phyloP scores from a whole-genome alignment of 2,113 vertebrate species.

The Bagarius yarrelli region DNA sequence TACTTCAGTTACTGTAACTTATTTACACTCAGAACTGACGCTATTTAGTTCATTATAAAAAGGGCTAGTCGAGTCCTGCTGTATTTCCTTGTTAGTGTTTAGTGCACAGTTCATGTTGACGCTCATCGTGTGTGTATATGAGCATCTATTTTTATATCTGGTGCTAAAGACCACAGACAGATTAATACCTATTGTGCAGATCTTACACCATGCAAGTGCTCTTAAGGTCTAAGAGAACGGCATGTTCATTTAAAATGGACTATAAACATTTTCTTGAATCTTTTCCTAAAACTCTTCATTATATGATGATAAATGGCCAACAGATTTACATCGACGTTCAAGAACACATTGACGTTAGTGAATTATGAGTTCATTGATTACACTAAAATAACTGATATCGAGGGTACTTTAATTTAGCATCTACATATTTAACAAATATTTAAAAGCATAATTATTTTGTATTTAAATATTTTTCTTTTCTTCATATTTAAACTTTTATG shows the following conservation, averaged over 20 bases:
- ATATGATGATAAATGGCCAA: neutral
- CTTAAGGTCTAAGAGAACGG: slow-evolving; percentile 51
- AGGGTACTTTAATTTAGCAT: neutral
- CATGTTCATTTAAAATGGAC: slow-evolving; percentile 14
- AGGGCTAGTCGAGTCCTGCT: neutral
- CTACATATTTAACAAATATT: neutral
- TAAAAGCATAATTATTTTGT: neutral
- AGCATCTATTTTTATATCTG: slow-evolving; percentile 59
- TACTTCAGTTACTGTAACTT: neutral
- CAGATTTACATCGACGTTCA: neutral
- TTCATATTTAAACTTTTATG: neutral
- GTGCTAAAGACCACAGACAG: slow-evolving; percentile 56
- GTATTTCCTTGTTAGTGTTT: neutral
- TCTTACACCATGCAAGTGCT: slow-evolving; percentile 57
- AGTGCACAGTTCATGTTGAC: slow-evolving; percentile 15
- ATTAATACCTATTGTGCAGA: slow-evolving; percentile 43
- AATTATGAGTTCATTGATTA: neutral
- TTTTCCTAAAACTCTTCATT: neutral
- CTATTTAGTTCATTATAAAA: neutral
- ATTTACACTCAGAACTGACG: neutral
- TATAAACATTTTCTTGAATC: neutral
- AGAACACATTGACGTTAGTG: neutral
- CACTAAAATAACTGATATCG: neutral
- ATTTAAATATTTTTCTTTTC: neutral
- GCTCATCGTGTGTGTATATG: slow-evolving; percentile 42